Percentiles rank a stretch among this genome's conserved stretches.
phyloP scores from a whole-genome alignment of 1,140 invertebrate species.

The Megalonaias nervosa region DNA sequence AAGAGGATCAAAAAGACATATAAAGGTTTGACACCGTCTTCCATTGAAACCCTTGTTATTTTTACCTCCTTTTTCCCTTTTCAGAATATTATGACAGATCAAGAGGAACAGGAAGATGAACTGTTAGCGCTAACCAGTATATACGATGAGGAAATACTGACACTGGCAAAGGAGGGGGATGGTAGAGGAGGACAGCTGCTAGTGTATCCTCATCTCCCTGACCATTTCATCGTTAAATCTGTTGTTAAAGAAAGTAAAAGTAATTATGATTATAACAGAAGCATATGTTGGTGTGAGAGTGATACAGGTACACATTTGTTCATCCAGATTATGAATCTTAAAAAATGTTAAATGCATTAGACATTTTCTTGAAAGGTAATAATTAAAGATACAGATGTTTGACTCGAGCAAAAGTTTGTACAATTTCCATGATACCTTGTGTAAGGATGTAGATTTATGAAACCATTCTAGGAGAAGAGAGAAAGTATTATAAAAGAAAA shows the following conservation, averaged over 20 bases:
- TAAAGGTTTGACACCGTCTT: too few relatives aligned
- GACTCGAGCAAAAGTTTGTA: not conserved
- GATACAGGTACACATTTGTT: not conserved
- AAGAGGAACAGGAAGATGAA: constrained; percentile 72
- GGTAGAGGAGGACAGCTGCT: constrained; percentile 67
- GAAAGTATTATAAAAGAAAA: too few relatives aligned
- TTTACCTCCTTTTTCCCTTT: too few relatives aligned
- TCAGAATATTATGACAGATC: constrained; percentile 38
- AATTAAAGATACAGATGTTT: not conserved
- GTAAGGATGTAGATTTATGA: too few relatives aligned
- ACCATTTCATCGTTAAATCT: constrained; percentile 48
- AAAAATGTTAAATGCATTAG: not conserved
- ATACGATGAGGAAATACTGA: constrained; percentile 71
- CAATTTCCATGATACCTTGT: too few relatives aligned
- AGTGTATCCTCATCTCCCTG: constrained; percentile 63
- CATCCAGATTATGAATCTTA: not conserved
- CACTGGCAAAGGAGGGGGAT: constrained; percentile 62
- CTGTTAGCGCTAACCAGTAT: constrained; percentile 75
- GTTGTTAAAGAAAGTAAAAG: constrained; percentile 29
- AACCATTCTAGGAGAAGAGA: too few relatives aligned
- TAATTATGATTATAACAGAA: constrained; percentile 24
- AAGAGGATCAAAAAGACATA: too few relatives aligned
- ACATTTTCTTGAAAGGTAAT: not conserved
- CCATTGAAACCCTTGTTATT: too few relatives aligned
- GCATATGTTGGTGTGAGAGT: not conserved